A percentile compares a stretch with the other conserved stretches of the same genome.
Conservation (phyloP, 2,797 vertebrate genomes). For the Fundulus diaphanus region DNA sequence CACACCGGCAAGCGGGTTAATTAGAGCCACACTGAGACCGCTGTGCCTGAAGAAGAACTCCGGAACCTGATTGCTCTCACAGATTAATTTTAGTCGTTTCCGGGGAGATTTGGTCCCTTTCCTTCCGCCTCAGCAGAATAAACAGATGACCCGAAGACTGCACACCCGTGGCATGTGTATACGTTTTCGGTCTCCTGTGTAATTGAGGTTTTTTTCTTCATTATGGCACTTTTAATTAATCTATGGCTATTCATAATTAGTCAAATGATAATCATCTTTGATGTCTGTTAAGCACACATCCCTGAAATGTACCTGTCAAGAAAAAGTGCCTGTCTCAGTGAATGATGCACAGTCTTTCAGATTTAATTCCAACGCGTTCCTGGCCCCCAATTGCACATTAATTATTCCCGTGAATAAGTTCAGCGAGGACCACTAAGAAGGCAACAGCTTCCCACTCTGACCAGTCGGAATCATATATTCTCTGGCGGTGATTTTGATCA, state of each 20-base stretch:
- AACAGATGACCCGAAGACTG: conserved; percentile 2
- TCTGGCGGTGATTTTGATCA: conserved; percentile 41
- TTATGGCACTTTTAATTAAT: neutral
- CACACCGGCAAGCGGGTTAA: conserved; percentile 58
- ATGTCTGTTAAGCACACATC: neutral
- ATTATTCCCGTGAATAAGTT: conserved; percentile 19
- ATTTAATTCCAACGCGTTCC: conserved; percentile 1
- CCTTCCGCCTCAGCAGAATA: conserved; percentile 7
- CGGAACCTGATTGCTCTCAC: conserved; percentile 33
- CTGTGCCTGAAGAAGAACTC: conserved; percentile 28
- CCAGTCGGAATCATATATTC: conserved; percentile 12
- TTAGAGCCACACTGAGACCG: conserved; percentile 56
- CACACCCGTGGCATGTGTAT: neutral
- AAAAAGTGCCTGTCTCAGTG: neutral
- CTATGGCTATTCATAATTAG: neutral
- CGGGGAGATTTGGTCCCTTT: conserved; percentile 17
- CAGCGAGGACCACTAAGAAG: conserved; percentile 4
- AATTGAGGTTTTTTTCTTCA: conserved; percentile 1
- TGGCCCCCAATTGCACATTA: conserved; percentile 6
- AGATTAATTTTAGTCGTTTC: conserved; percentile 38
- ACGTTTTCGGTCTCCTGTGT: neutral
- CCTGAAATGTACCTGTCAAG: neutral
- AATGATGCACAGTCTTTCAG: conserved; percentile 11
- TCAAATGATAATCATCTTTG: neutral
- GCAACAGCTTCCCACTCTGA: conserved; percentile 1